Evolutionary conservation across 2,113 vertebrate species (phyloP).

Genomic region (Triplophysa dalaica): DNA sequence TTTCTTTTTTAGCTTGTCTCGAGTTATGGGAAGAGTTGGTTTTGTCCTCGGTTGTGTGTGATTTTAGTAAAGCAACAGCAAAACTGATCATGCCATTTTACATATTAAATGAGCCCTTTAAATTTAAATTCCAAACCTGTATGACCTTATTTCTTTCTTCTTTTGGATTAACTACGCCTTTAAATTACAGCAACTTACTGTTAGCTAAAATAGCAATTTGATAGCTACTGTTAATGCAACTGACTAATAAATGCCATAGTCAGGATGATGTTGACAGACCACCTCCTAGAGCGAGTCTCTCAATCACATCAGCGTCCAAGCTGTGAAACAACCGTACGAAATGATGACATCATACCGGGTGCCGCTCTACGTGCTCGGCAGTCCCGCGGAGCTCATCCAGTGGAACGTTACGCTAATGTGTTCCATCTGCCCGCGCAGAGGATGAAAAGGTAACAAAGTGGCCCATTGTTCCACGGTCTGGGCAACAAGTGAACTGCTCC

Average conservation of each 20-base stretch:
- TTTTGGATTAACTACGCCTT: no score
- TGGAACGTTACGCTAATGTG: constrained; percentile 49
- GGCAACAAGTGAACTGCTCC: constrained; percentile 46
- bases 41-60: no score
- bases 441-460: constrained; percentile 56
- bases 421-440: constrained; percentile 32
- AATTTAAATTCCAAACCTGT: background rate
- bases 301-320: constrained; percentile 18
- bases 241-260: background rate
- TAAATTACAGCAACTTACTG: no score
- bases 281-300: constrained; percentile 18
- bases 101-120: no score
- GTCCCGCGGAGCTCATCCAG: constrained; percentile 39
- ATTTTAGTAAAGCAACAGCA: background rate
- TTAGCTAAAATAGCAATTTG: no score
- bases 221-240: constrained; percentile 14
- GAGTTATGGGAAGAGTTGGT: background rate
- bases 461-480: constrained; percentile 52
- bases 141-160: no score
- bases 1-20: background rate
- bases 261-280: constrained; percentile 7
- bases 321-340: constrained; percentile 29
- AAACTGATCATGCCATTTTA: background rate
- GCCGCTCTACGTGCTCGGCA: constrained; percentile 10
- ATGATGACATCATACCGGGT: constrained; percentile 30